Conservation (phyloP, 2,113 vertebrate genomes). For the Coptodon rendalli region DNA sequence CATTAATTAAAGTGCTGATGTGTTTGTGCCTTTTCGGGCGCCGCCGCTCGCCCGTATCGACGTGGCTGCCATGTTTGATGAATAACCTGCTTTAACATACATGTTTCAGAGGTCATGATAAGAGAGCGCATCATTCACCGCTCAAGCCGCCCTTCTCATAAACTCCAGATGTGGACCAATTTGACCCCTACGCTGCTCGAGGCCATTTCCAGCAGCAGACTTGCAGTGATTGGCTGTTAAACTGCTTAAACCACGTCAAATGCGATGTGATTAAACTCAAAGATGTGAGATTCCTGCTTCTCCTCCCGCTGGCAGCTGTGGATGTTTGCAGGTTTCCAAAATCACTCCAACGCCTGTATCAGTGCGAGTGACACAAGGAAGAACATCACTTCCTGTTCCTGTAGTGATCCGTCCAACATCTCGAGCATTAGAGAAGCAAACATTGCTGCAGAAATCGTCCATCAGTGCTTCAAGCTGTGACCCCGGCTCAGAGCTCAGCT, state of each 20-base stretch:
- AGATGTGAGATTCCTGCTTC: not conserved
- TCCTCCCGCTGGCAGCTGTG: not conserved
- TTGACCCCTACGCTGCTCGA: conserved; percentile 14
- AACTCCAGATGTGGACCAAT: conserved; percentile 51
- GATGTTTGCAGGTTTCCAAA: not conserved
- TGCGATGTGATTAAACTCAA: not conserved
- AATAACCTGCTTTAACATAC: conserved; percentile 59
- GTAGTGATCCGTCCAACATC: not conserved
- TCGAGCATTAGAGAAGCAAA: not conserved
- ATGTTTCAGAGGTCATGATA: conserved; percentile 67
- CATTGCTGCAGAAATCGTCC: not conserved
- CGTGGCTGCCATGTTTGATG: conserved; percentile 58
- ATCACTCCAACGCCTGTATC: not conserved
- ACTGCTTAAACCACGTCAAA: not conserved
- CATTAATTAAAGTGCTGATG: conserved; percentile 53
- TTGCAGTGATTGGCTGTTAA: not conserved
- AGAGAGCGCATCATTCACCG: conserved; percentile 61
- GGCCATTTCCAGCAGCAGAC: not conserved
- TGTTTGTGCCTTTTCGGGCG: conserved; percentile 35
- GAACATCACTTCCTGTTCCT: not conserved
- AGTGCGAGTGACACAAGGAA: not conserved
- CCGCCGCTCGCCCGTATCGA: conserved; percentile 11
- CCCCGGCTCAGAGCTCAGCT: not conserved
- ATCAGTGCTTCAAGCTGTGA: not conserved
- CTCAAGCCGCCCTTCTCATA: conserved; percentile 50